These are phyloP conservation scores for Scaptomyza flava DNA, from an alignment of 2,888 invertebrate species.

Conservation along the genomic window DNA sequence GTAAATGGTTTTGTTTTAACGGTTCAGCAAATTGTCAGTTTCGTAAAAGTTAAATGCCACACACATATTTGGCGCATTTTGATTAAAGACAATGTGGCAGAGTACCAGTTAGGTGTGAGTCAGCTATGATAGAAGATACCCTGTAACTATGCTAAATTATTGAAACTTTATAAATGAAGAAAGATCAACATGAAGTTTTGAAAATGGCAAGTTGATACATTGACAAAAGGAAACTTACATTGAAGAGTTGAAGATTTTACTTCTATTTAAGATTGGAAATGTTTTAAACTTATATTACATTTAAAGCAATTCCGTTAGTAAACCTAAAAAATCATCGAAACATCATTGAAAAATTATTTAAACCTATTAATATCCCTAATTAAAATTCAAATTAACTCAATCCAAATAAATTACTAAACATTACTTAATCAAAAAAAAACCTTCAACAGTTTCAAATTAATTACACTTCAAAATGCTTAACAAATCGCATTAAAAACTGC, in stretches of 20 bases:
- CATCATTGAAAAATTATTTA: background rate
- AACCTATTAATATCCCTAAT: background rate
- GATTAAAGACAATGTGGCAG: slow-evolving; percentile 1
- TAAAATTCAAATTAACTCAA: background rate
- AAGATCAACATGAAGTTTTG: too few species aligned
- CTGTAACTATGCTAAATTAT: background rate
- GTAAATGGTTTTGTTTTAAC: slow-evolving; percentile 19
- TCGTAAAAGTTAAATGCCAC: slow-evolving; percentile 4
- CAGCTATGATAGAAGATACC: background rate
- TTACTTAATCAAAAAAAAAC: slow-evolving; percentile 21
- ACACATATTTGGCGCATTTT: slow-evolving; percentile 2
- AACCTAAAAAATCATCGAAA: too few species aligned
- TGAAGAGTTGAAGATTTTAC: too few species aligned
- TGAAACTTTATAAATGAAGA: too few species aligned
- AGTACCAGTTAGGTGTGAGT: background rate
- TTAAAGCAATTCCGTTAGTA: too few species aligned
- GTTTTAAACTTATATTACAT: too few species aligned
- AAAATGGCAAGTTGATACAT: too few species aligned
- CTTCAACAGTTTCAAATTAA: slow-evolving; percentile 56
- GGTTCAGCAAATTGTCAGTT: slow-evolving; percentile 35
- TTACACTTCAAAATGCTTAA: slow-evolving; percentile 57
- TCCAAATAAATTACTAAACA: slow-evolving; percentile 10
- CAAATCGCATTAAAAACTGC: slow-evolving; percentile 64
- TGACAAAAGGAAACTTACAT: too few species aligned
- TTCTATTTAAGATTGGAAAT: too few species aligned